phyloP scores from a whole-genome alignment of 2,797 vertebrate species.

The Acanthiza pusilla region DNA sequence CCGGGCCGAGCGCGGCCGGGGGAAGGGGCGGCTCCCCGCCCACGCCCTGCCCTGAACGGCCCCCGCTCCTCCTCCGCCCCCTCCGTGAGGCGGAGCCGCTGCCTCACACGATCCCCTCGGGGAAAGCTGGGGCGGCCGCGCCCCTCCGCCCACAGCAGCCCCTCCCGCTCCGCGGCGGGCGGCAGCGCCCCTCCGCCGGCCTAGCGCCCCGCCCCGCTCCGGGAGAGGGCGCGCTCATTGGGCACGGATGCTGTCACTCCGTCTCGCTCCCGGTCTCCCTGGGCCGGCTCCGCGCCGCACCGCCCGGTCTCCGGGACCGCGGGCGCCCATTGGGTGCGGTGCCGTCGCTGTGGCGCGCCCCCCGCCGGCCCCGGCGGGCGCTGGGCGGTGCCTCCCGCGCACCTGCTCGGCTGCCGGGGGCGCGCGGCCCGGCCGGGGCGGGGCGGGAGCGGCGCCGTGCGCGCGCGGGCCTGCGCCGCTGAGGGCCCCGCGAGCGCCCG shows the following conservation, averaged over 20 bases:
- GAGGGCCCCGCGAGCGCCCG: accelerated
- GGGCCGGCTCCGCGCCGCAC: not conserved
- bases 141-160: not conserved
- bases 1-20: too few relatives aligned
- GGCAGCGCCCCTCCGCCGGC: not conserved
- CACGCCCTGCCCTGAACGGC: not conserved
- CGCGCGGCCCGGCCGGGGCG: not conserved
- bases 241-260: not conserved
- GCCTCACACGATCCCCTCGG: not conserved
- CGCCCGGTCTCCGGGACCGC: not conserved
- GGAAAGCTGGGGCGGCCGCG: not conserved
- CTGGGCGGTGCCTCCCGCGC: not conserved
- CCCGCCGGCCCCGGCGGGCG: too few relatives aligned
- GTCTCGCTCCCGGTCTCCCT: too few relatives aligned
- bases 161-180: not conserved
- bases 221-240: not conserved
- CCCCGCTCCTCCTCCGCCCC: not conserved
- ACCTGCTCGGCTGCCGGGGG: not conserved
- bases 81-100: not conserved
- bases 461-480: too few relatives aligned
- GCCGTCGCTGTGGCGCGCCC: not conserved
- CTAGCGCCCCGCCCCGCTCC: not conserved
- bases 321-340: accelerated
- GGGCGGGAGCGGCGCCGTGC: too few relatives aligned
- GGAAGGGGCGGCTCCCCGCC: not conserved